Percentiles rank a stretch among this genome's conserved stretches.
Conservation (phyloP, 2,888 invertebrate species). For the Microchrysa polita region DNA sequence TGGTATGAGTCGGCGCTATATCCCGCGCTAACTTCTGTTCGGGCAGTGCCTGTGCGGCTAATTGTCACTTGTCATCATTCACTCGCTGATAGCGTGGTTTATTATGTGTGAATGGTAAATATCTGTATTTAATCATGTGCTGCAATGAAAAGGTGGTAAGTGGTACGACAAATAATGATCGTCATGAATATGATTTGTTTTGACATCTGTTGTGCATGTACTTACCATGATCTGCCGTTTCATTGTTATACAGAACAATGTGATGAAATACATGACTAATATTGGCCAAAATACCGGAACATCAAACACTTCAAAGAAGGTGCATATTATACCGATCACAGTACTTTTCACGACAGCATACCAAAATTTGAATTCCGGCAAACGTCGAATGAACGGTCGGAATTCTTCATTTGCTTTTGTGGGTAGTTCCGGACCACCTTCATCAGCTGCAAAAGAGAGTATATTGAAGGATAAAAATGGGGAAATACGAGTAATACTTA, state of each 20-base stretch:
- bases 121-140: constrained; percentile 99
- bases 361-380: constrained; percentile 99
- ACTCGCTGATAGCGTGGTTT: constrained; percentile 92
- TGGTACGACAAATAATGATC: neutral
- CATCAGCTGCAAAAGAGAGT: constrained; percentile 54
- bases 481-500: too few species aligned
- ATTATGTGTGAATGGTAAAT: constrained; percentile 97
- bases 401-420: constrained; percentile 97
- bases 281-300: constrained; percentile 99
- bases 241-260: constrained; percentile 98
- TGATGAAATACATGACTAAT: constrained; percentile 99
- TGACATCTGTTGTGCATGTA: neutral
- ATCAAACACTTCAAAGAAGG: constrained; percentile 97
- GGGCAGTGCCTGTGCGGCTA: constrained; percentile 64
- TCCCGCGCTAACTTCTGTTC: constrained; percentile 53
- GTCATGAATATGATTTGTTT: too few species aligned
- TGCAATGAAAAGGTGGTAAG: constrained; percentile 67
- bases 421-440: constrained; percentile 88
- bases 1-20: constrained; percentile 53
- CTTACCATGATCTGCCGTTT: constrained; percentile 98
- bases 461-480: too few species aligned
- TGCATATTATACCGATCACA: constrained; percentile 87
- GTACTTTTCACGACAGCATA: constrained; percentile 96
- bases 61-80: constrained; percentile 66
- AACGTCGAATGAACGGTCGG: constrained; percentile 93